Evolutionary conservation across 2,113 vertebrate species (phyloP).

Genomic region (Nematolebias whitei): DNA sequence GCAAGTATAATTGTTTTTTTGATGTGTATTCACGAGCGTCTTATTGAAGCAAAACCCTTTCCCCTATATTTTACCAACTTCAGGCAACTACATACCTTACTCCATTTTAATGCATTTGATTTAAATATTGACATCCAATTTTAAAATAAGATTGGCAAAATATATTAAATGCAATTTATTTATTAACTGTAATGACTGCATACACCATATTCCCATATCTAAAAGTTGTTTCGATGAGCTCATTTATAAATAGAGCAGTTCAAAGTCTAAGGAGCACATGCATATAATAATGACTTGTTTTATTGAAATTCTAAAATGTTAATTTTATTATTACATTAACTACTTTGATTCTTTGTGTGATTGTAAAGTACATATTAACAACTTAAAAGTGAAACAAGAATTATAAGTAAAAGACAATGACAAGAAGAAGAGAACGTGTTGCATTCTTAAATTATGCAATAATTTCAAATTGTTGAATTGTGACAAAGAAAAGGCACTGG

Average conservation of each 20-base stretch:
- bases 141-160: neutral
- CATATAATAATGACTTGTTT: slow-evolving; percentile 36
- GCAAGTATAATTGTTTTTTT: neutral
- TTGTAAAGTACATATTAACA: slow-evolving; percentile 24
- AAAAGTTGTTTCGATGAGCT: slow-evolving; percentile 8
- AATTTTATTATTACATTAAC: slow-evolving; percentile 35
- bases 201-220: neutral
- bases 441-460: too few relatives aligned
- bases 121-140: neutral
- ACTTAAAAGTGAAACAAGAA: neutral
- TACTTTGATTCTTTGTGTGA: slow-evolving; percentile 11
- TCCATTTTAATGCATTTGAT: neutral
- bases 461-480: neutral
- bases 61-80: neutral
- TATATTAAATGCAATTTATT: neutral
- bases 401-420: too few relatives aligned
- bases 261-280: slow-evolving; percentile 27
- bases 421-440: too few relatives aligned
- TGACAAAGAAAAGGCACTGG: slow-evolving; percentile 23
- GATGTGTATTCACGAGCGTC: neutral
- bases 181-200: slow-evolving; percentile 3
- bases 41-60: slow-evolving; percentile 16
- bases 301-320: slow-evolving; percentile 29
- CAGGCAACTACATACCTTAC: neutral
- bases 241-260: slow-evolving; percentile 2